Conservation (phyloP, 2,797 vertebrate species). For the Dermochelys coriacea region DNA sequence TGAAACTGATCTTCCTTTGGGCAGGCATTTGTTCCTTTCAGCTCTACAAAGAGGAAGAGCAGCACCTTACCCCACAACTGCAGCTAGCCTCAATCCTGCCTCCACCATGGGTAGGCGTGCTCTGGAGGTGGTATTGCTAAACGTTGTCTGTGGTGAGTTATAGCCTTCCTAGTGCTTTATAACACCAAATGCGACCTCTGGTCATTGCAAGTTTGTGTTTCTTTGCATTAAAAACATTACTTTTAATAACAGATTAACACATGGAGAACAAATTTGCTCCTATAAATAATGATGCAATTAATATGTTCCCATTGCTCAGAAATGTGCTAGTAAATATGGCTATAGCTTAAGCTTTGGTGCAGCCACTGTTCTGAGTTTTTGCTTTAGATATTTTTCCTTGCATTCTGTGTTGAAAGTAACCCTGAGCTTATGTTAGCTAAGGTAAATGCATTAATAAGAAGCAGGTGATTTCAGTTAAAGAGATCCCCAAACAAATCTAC, state of each 20-base stretch:
- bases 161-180: background rate
- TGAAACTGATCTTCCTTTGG: background rate
- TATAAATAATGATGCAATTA: background rate
- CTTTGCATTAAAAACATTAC: background rate
- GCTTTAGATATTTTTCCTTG: background rate
- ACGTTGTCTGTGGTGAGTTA: slow-evolving; percentile 61
- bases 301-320: background rate
- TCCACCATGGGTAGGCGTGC: slow-evolving; percentile 39
- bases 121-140: background rate
- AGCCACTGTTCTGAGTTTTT: background rate
- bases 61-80: background rate
- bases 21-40: background rate
- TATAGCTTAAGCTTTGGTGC: background rate
- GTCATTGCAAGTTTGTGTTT: background rate
- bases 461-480: background rate
- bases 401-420: background rate
- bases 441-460: background rate
- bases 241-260: background rate
- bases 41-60: background rate
- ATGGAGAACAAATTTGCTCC: background rate
- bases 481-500: background rate
- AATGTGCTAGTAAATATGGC: background rate
- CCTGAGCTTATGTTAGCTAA: background rate
- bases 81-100: background rate
- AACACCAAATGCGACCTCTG: background rate